A percentile compares a stretch with the other conserved stretches of the same genome.
Conservation (phyloP, 2,797 vertebrate species). For the Pseudochaenichthys georgianus region DNA sequence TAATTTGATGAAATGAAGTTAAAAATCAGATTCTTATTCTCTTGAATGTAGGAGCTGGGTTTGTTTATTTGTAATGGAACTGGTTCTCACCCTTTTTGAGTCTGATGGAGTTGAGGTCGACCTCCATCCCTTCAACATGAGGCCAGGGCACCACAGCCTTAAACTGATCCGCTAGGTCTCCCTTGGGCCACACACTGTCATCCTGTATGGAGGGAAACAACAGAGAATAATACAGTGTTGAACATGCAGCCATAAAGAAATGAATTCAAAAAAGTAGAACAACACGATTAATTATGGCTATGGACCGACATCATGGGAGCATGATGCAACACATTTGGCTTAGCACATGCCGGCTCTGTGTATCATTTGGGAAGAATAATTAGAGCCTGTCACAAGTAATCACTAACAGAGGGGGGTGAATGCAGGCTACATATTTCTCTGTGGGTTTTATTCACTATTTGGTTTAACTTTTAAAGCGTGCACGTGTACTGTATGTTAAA, state of each 20-base stretch:
- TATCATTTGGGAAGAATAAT: neutral
- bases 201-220: constrained; percentile 79
- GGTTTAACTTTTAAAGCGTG: neutral
- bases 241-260: neutral
- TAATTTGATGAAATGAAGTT: too few relatives aligned
- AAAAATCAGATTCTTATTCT: too few relatives aligned
- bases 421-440: too few relatives aligned
- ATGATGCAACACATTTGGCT: neutral
- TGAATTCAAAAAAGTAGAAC: neutral
- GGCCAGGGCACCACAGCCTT: constrained; percentile 98
- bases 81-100: constrained; percentile 88
- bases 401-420: too few relatives aligned
- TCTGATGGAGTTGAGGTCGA: constrained; percentile 94
- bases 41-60: neutral
- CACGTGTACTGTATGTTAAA: too few relatives aligned
- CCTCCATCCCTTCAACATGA: constrained; percentile 97
- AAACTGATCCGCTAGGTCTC: constrained; percentile 86
- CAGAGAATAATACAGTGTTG: neutral
- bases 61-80: neutral
- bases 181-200: constrained; percentile 83
- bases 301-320: neutral
- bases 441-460: neutral
- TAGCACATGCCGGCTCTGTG: neutral
- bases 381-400: neutral
- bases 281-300: neutral